Evolutionary conservation across 1,140 invertebrate genomes (phyloP).

Genomic region (Pseudomyrmex dendroicus): DNA sequence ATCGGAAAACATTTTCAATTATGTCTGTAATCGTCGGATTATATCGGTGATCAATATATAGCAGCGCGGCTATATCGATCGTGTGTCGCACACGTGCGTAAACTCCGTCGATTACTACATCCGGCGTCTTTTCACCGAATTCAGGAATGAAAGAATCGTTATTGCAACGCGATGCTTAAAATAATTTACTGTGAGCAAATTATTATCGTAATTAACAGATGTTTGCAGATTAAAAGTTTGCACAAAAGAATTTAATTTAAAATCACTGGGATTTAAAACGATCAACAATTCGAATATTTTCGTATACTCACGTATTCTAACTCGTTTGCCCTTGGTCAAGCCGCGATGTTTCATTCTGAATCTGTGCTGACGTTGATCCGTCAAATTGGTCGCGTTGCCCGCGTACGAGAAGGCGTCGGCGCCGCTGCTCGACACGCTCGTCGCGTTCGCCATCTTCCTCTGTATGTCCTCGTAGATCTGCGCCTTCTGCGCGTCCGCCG

Average conservation of each 20-base stretch:
- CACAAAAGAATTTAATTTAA: too few species aligned
- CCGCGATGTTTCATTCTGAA: slow-evolving; percentile 82
- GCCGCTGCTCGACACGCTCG: slow-evolving; percentile 53
- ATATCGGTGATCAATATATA: not conserved
- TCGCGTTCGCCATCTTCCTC: slow-evolving; percentile 77
- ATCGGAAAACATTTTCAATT: slow-evolving; percentile 45
- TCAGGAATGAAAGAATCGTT: not conserved
- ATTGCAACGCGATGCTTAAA: not conserved
- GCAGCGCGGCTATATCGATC: not conserved
- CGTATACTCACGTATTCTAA: slow-evolving; percentile 78
- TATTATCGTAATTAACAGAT: not conserved
- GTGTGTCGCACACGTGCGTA: not conserved
- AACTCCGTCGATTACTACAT: not conserved
- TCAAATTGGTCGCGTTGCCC: slow-evolving; percentile 70
- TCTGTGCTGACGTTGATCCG: slow-evolving; percentile 77
- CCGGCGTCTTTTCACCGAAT: not conserved
- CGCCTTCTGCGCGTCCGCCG: slow-evolving; percentile 75
- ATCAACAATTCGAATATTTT: not conserved
- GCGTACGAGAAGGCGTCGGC: slow-evolving; percentile 15
- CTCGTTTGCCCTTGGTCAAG: slow-evolving; percentile 79
- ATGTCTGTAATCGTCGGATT: slow-evolving; percentile 18
- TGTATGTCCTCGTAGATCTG: slow-evolving; percentile 81
- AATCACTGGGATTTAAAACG: not conserved
- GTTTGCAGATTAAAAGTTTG: not conserved
- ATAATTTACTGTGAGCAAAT: not conserved